Evolutionary conservation across 2,888 invertebrate species (phyloP), one percentile per base, ranked within the genome.

Genomic region (Nudaria mundana): DNA sequence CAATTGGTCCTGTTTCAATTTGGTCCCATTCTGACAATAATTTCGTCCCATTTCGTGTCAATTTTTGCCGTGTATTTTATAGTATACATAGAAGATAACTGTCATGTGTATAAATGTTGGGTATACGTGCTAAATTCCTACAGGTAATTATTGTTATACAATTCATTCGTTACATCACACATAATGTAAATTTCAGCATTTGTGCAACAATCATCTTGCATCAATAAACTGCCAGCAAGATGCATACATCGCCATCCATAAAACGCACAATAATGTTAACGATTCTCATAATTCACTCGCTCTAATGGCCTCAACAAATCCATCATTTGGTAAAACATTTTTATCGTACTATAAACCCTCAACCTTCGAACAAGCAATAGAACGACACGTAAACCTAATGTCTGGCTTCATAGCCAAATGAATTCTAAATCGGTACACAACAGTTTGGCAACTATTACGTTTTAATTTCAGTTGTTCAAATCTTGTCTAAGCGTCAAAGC

Each of bases 381-480:
- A 73, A 73, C 49, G 56, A 50, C 56, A 63, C 72, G 67, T 71
- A 72, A 70, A 71, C 39, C 56, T 63, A 66, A 71, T 67, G 66
- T 72, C 81, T 79, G 76, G 83, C 73, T 63, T 60, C 75, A 75
- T 60, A 61, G 88, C 88, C 87, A 87, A 88, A 77, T 76, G 59
- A 70, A 76, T 67, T 84, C 89, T 89, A 89, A 86, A 85, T 74
- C 70, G 73, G 81, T 82, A 77, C 66, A 74, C 82, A 72, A 82
- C 80, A 73, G 73, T 81, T 89, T 89, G 89, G 89, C 89, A 89
- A 75, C 79, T 72, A 63, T 78, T 69, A 78, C 78, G 79, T 74
- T 88, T 88, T 84, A 83, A 86, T 87, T 83, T 89, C 89, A 89
- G 88, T 87, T 87, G 88, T 88, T 85, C 84, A 82, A 83, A 76